Evolutionary conservation across 37 sponge, comb jelly and placozoan species (phyloP).

Genomic region (Crambe crambe): DNA sequence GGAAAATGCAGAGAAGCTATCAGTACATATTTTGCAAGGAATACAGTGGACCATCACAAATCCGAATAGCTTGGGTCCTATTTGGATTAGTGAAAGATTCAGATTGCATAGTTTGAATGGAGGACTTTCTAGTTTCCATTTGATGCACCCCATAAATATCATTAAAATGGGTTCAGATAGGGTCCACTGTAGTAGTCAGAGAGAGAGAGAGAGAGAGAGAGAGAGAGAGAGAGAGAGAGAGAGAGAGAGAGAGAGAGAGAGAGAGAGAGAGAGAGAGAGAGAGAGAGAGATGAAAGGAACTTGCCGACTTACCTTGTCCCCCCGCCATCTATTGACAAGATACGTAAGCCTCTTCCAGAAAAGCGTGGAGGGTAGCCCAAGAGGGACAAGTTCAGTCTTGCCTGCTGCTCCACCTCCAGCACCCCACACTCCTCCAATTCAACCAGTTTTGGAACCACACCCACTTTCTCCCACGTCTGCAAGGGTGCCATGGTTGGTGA

Average conservation of each 20-base stretch:
- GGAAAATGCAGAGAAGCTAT: no score
- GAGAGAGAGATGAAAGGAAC: no score
- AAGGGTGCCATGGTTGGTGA: neutral
- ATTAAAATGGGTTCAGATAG: no score
- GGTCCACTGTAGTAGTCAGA: neutral
- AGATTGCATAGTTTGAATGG: no score
- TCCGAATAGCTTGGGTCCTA: no score
- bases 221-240: neutral
- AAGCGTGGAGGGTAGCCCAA: conserved; percentile 56
- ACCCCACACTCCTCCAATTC: conserved; percentile 13
- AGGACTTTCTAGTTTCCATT: no score
- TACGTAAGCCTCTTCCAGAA: conserved; percentile 56
- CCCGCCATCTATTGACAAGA: conserved; percentile 83
- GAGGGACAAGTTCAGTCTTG: conserved; percentile 50
- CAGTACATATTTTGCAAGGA: neutral
- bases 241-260: conserved; percentile 2
- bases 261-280: neutral
- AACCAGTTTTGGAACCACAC: conserved; percentile 27
- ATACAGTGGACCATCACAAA: no score
- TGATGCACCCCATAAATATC: no score
- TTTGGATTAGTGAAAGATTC: no score
- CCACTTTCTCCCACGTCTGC: conserved; percentile 13
- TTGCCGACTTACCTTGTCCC: conserved; percentile 68
- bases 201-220: neutral
- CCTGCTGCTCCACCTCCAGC: conserved; percentile 43